Conservation (phyloP, 1,140 invertebrate species). For the Limonius californicus region DNA sequence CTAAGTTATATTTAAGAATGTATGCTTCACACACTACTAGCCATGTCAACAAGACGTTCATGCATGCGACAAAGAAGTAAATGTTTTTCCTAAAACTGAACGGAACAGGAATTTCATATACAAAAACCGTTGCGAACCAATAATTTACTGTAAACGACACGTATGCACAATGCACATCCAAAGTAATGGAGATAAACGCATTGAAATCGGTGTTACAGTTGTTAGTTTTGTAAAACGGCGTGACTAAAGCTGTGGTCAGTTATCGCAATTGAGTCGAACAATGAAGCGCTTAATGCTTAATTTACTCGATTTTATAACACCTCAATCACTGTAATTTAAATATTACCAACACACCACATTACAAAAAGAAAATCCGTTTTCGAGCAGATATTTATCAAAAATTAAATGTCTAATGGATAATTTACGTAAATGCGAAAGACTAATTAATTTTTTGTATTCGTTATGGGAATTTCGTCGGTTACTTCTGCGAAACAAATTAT, state of each 20-base stretch:
- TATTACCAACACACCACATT: background rate
- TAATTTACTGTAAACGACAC: background rate
- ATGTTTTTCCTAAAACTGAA: no score
- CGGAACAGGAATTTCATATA: no score
- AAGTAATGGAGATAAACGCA: background rate
- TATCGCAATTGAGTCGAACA: background rate
- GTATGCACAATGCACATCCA: background rate
- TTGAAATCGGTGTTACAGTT: background rate
- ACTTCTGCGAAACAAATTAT: no score
- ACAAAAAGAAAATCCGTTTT: background rate
- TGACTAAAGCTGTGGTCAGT: background rate
- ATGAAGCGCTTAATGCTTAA: slow-evolving; percentile 1
- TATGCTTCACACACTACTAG: no score
- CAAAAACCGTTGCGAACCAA: no score
- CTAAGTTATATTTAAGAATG: no score
- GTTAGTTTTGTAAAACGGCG: slow-evolving; percentile 1
- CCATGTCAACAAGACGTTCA: no score
- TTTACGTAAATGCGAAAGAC: no score
- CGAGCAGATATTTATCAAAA: background rate
- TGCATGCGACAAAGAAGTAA: no score
- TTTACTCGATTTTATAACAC: background rate
- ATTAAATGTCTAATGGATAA: no score
- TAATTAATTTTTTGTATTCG: no score
- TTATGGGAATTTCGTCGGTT: no score
- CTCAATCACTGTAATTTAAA: background rate